Evolutionary conservation across 2,888 invertebrate genomes (phyloP), one percentile per base, ranked within the genome.

Genomic region (Portevinia maculata): DNA sequence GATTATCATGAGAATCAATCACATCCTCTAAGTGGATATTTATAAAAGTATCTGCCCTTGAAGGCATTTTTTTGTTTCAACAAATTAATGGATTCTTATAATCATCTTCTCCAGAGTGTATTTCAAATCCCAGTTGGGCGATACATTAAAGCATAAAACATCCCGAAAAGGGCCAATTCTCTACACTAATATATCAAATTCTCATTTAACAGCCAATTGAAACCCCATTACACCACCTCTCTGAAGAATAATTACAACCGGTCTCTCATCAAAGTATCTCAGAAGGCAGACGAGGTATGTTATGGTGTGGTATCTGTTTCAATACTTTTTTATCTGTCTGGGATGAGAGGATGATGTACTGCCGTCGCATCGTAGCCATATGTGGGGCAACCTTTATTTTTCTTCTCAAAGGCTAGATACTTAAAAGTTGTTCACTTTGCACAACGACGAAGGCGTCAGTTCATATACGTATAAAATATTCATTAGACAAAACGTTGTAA

Each of bases 121-220:
- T 65, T 59, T 81, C 39, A 53, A 65, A 83, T 67, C 59, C 65
- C 71, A 71, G 28, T 70, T 76, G 55, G 15, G 46, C 11, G 11
- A 52, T 15, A 71, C 75, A 69, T 67, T 46, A 78, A 79, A 55
- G 32, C 50, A 75, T 81, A 70, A 74, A 48, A 24, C 41, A 75
- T 81, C 75, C 69, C 79, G 21, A 24, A 52, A 30, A 53, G 41
- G 75, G 53, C 64, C 59, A 70, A 53, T 59, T 52, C 69, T 28
- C 71, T 30, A 32, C 55, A 67, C 53, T 78, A 71, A 83, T 83
- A 73, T 73, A 73, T 83, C 71, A 83, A 76, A 67, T 76, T 83
- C 83, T 73, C 78, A 78, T 83, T 78, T 83, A 83, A 73, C 83
- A 83, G 83, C 67, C 83, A 83, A 83, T 83, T 83, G 78, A 83